phyloP scores from a whole-genome alignment of 2,113 vertebrate species.

The Tupaia chinensis region DNA sequence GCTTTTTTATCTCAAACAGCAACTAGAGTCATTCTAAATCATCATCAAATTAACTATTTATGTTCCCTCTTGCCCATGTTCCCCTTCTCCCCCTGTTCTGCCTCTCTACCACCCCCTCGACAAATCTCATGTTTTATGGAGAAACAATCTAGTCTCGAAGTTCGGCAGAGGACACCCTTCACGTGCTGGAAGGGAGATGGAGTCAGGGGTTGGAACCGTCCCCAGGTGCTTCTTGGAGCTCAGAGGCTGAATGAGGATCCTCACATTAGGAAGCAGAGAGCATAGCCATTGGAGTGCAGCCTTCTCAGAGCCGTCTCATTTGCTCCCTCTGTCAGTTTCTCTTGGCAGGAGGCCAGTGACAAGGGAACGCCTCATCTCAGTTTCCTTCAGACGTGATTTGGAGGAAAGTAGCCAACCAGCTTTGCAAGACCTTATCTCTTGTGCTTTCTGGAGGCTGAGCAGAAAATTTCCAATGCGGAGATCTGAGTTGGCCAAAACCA shows the following conservation, averaged over 20 bases:
- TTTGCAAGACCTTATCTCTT: constrained; percentile 61
- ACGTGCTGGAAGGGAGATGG: background rate
- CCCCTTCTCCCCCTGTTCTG: background rate
- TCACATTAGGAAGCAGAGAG: background rate
- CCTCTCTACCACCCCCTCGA: background rate
- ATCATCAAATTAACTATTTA: constrained; percentile 85
- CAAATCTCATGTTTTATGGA: constrained; percentile 74
- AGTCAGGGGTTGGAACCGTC: background rate
- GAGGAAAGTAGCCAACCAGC: background rate
- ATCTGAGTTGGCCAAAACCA: constrained; percentile 28
- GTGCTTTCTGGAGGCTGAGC: constrained; percentile 35
- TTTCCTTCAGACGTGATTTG: constrained; percentile 62
- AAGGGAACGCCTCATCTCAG: constrained; percentile 53
- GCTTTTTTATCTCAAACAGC: constrained; percentile 79
- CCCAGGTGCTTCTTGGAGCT: background rate
- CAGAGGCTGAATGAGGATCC: background rate
- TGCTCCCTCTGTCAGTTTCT: constrained; percentile 38
- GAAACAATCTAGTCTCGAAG: background rate
- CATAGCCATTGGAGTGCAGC: background rate
- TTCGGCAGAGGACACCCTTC: background rate
- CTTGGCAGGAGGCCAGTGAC: constrained; percentile 57
- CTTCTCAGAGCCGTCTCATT: background rate
- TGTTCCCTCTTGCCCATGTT: constrained; percentile 62
- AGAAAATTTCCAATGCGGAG: constrained; percentile 46
- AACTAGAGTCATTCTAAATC: constrained; percentile 80